Evolutionary conservation across 2,888 invertebrate genomes (phyloP).

Genomic region (Margaritifera margaritifera): DNA sequence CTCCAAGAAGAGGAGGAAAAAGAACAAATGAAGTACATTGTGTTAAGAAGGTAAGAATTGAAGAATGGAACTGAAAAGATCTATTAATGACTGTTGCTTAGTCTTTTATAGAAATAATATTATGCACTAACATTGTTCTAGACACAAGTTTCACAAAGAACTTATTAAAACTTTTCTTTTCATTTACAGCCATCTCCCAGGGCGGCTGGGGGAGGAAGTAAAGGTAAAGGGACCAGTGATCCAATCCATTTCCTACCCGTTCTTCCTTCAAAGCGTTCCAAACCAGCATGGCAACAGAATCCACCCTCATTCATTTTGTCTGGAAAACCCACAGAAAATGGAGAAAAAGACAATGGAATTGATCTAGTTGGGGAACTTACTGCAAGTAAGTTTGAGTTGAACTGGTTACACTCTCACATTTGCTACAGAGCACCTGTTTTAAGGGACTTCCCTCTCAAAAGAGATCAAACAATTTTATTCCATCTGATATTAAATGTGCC

Average conservation of each 20-base stretch:
- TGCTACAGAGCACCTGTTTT: too few species aligned
- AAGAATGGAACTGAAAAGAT: too few species aligned
- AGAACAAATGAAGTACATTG: too few species aligned
- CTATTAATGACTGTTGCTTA: too few species aligned
- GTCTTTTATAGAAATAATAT: too few species aligned
- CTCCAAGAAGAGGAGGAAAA: too few species aligned
- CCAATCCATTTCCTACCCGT: conserved; percentile 70
- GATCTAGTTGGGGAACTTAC: conserved; percentile 70
- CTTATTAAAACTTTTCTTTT: not conserved
- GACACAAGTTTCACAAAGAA: not conserved
- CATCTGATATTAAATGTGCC: too few species aligned
- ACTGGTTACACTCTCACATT: not conserved
- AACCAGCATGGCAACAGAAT: conserved; percentile 70
- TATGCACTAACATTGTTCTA: too few species aligned
- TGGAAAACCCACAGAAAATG: conserved; percentile 54
- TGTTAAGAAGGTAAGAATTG: too few species aligned
- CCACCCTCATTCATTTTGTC: conserved; percentile 69
- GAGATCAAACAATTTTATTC: too few species aligned
- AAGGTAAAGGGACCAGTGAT: conserved; percentile 70
- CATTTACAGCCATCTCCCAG: conserved; percentile 47
- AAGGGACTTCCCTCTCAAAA: too few species aligned
- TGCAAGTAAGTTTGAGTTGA: conserved; percentile 61
- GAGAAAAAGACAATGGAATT: conserved; percentile 55
- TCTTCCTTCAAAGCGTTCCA: conserved; percentile 68
- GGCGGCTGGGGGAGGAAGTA: conserved; percentile 48